A percentile compares a stretch with the other conserved stretches of the same genome.
Conservation (phyloP, 2,113 vertebrate genomes). For the Rhinichthys klamathensis region DNA sequence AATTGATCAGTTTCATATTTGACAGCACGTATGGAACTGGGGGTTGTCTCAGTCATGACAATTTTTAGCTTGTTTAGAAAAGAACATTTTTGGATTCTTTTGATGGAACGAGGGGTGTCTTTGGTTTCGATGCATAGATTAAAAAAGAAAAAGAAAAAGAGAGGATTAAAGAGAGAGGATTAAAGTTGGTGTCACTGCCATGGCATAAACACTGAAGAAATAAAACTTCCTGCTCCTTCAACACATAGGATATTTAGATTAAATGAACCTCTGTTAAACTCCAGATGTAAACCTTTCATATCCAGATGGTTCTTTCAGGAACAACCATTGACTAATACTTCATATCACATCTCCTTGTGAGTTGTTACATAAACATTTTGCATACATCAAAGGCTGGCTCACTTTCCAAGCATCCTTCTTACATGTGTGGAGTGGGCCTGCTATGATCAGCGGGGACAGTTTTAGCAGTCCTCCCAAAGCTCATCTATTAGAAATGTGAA, state of each 20-base stretch:
- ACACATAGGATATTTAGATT: conserved; percentile 64
- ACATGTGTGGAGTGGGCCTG: conserved; percentile 28
- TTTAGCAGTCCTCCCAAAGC: conserved; percentile 46
- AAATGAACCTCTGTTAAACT: conserved; percentile 60
- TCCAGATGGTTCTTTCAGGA: conserved; percentile 53
- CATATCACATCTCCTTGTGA: not conserved
- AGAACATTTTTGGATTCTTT: not conserved
- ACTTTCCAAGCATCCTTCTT: conserved; percentile 12
- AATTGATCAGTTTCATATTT: not conserved
- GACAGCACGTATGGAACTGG: not conserved
- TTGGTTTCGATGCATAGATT: not conserved
- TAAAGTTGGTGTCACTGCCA: not conserved
- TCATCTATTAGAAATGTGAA: conserved; percentile 61
- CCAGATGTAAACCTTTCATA: conserved; percentile 43
- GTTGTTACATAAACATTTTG: conserved; percentile 35
- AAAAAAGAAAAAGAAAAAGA: not conserved
- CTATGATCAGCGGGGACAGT: conserved; percentile 42
- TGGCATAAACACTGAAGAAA: conserved; percentile 60
- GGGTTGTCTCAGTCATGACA: not conserved
- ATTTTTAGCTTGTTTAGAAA: not conserved
- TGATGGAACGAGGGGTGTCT: not conserved
- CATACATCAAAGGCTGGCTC: conserved; percentile 41
- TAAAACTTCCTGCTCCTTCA: conserved; percentile 61
- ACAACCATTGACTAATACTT: conserved; percentile 12
- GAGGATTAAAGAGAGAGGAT: not conserved